A percentile compares a stretch with the other conserved stretches of the same genome.
These are phyloP conservation scores for Hydropotes inermis DNA, from an alignment of 2,113 vertebrate species.

Conservation along the genomic window DNA sequence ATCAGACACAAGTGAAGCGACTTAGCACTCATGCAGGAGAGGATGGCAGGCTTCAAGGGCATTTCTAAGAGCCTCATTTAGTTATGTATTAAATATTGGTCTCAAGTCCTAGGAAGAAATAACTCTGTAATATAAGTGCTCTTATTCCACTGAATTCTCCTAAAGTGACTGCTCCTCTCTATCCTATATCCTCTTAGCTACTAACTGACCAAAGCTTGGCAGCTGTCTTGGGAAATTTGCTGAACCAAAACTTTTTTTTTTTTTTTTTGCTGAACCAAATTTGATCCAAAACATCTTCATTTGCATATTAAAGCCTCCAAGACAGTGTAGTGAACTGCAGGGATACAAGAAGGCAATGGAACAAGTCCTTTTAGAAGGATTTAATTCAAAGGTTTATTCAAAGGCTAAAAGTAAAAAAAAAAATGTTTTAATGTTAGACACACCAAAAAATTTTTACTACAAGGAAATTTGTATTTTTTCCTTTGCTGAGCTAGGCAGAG, in stretches of 20 bases:
- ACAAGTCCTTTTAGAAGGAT: neutral
- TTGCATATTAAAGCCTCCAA: neutral
- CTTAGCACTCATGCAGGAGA: neutral
- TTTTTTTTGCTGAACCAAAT: neutral
- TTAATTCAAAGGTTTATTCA: neutral
- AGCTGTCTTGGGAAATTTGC: neutral
- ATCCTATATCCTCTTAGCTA: neutral
- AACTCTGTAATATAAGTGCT: neutral
- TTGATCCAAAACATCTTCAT: neutral
- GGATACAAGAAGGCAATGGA: neutral
- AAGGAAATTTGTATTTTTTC: neutral
- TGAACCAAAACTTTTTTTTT: neutral
- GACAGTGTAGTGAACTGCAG: neutral
- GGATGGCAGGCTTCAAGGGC: neutral
- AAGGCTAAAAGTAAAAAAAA: neutral
- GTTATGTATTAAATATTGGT: neutral
- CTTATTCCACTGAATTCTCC: neutral
- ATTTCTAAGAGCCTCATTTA: neutral
- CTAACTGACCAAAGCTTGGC: neutral
- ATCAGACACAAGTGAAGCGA: neutral
- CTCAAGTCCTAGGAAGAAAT: neutral
- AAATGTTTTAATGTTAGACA: neutral
- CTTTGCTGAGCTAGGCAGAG: neutral
- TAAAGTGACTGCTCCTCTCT: neutral
- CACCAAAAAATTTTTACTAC: neutral